Base-by-base conservation (phyloP, 1,140 invertebrate genomes). In the Leptonema lineaticorne region DNA sequence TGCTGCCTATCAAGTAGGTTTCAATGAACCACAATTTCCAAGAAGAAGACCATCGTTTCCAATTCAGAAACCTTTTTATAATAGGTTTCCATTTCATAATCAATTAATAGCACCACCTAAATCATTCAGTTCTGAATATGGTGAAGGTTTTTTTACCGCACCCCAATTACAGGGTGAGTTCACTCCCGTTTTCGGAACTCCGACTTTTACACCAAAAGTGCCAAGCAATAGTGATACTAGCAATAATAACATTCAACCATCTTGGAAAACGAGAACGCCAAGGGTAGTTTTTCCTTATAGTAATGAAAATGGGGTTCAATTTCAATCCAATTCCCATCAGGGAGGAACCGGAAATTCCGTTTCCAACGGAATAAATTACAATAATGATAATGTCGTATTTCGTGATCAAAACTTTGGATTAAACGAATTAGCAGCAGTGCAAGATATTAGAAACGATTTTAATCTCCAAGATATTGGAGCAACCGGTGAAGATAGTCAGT, bases 301-400 rank as follows among this genome's bases (percentile, higher is more conserved):
- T 5, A 64, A 60, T 56, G 74, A 79, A 6, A 79, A 80, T 27
- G 78, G 75, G 72, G 75, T 75, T 6, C 81, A 78, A n/a, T 72
- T 74, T 72, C 72, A 70, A 77, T 83, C 77, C 57, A 86, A 85
- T 75, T 78, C 79, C 57, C 76, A 85, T 75, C 74, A 79, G 62
- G 75, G 83, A 58, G 66, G 80, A 46, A 72, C 76, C 71, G 67
- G 75, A 69, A 24, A 72, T 58, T 63, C 78, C 45, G 22, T 77
- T 75, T 37, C 77, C 74, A 56, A 77, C 68, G 5, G 78, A 73
- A 72, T 72, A 1, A 78, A 78, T 4, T 80, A 80, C 67, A 78
- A 78, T 11, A 83, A 79, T 70, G 84, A 86, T 66, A 86, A 85
- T 69, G 82, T 86, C 4, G 84, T 85, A 71, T 86, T 86, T 67